Percentiles rank a stretch among this genome's conserved stretches.
These are phyloP conservation scores for Epistrophe grossulariae DNA, from an alignment of 2,888 invertebrate genomes.

Conservation along the genomic window DNA sequence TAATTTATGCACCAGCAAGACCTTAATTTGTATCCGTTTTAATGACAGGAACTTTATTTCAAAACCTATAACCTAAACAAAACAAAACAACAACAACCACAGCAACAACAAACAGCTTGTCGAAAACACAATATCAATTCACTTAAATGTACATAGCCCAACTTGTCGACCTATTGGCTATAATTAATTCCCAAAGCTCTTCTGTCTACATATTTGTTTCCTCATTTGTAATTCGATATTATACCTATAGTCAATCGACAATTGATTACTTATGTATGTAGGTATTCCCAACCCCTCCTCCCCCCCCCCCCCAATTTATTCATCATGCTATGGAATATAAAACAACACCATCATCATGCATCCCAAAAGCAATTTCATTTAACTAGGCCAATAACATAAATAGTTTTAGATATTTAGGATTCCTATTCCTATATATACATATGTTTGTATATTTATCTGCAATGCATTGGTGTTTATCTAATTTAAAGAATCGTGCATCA, in stretches of 20 bases:
- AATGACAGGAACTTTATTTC: slow-evolving; percentile 20
- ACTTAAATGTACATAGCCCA: background rate
- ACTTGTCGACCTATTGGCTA: slow-evolving; percentile 25
- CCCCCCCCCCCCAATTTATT: background rate
- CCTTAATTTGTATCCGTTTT: slow-evolving; percentile 19
- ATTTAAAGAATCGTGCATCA: slow-evolving; percentile 58
- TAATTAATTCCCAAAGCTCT: slow-evolving; percentile 24
- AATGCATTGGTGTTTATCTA: slow-evolving; percentile 48
- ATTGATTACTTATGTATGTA: slow-evolving; percentile 15
- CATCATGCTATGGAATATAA: background rate
- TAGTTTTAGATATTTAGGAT: slow-evolving; percentile 28
- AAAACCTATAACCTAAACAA: background rate
- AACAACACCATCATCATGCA: slow-evolving; percentile 1
- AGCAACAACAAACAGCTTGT: background rate
- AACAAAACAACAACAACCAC: background rate
- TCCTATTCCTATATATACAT: background rate
- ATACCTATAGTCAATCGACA: slow-evolving; percentile 27
- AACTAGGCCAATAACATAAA: slow-evolving; percentile 45
- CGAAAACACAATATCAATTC: slow-evolving; percentile 22
- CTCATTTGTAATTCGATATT: slow-evolving; percentile 48
- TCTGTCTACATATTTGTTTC: slow-evolving; percentile 37
- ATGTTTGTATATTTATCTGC: too few relatives aligned
- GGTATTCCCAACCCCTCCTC: background rate
- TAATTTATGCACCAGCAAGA: background rate
- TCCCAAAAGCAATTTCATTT: slow-evolving; percentile 23